Conservation (phyloP, 2,888 invertebrate genomes). For the Eupithecia pulchellata region DNA sequence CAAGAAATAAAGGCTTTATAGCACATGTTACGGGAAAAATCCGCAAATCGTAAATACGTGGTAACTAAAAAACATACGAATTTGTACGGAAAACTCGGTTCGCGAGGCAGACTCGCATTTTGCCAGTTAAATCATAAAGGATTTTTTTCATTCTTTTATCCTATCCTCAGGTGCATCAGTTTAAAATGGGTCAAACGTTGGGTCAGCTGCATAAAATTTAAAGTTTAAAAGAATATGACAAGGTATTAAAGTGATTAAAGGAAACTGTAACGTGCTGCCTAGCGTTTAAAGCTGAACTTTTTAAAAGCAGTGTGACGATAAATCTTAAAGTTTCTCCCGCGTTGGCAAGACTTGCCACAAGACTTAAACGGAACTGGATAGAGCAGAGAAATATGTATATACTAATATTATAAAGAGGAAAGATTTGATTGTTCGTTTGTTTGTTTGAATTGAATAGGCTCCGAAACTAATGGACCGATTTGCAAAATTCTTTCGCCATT, state of each 20-base stretch:
- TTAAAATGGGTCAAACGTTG: background rate
- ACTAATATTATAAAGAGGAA: too few relatives aligned
- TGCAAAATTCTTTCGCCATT: too few relatives aligned
- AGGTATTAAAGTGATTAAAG: slow-evolving; percentile 53
- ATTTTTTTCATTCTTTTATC: background rate
- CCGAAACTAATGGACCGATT: too few relatives aligned
- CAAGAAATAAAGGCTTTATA: too few relatives aligned
- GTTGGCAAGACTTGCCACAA: slow-evolving; percentile 61
- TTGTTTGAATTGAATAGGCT: too few relatives aligned
- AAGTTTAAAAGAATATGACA: slow-evolving; percentile 26
- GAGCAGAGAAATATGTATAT: background rate
- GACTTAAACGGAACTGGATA: slow-evolving; percentile 51
- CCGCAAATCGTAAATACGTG: too few relatives aligned
- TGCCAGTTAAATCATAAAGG: background rate
- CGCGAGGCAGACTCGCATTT: too few relatives aligned
- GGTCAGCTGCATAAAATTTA: background rate
- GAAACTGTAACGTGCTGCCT: slow-evolving; percentile 53
- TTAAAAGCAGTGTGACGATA: slow-evolving; percentile 78
- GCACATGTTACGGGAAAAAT: too few relatives aligned
- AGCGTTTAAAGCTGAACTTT: slow-evolving; percentile 80
- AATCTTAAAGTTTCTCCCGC: slow-evolving; percentile 76
- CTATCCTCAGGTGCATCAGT: background rate
- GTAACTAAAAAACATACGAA: too few relatives aligned
- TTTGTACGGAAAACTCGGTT: too few relatives aligned
- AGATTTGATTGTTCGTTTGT: too few relatives aligned